Base-by-base conservation (phyloP, 2,888 invertebrate species). In the Tenthredo distinguenda region DNA sequence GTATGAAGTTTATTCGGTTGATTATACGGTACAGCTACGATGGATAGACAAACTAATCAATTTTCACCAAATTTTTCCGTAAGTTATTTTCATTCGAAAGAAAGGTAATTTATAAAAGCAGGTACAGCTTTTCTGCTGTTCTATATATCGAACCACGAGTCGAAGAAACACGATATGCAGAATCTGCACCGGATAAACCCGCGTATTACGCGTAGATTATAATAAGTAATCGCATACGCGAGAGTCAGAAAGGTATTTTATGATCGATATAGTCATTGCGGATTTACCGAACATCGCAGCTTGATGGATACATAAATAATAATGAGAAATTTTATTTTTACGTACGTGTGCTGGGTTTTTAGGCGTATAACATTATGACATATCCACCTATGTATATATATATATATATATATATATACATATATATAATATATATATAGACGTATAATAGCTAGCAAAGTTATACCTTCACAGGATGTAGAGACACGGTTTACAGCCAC, bases 381-480 rank as follows among this genome's bases (percentile, higher is more conserved):
- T 15, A 47, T 15, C 12, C 12, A 15, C 2, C 15, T 47, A 15
- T 47, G 15, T 43, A 10, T 10, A 10, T 1, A 40, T 0, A 37
- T 5, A 37, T 43, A 10, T 43, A 10, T 43, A 10, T 43, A 26
- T 43, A 43, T 40, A 40, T 43, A 10, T 43, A 26, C 1, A 26
- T 43, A 43, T 10, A 43, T 43, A 26, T 26, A 26, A 26, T 0
- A 26, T 26, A 26, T 6, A 43, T 43, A 7, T 10, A 47, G 2
- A 47, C 47, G 47, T 12, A 47, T 47, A 3, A 50, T 50, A 55
- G n/a, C 55, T 26, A 26, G 62, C 62, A 10, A 62, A 62, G 10
- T 26, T 26, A 62, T 62, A 62, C 62, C 62, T 62, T 62, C 10
- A 68, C 68, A 68, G 68, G 68, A 68, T 68, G 62, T 62, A 62